Base-by-base conservation (phyloP, 2,797 vertebrate genomes). In the Sphaeramia orbicularis region DNA sequence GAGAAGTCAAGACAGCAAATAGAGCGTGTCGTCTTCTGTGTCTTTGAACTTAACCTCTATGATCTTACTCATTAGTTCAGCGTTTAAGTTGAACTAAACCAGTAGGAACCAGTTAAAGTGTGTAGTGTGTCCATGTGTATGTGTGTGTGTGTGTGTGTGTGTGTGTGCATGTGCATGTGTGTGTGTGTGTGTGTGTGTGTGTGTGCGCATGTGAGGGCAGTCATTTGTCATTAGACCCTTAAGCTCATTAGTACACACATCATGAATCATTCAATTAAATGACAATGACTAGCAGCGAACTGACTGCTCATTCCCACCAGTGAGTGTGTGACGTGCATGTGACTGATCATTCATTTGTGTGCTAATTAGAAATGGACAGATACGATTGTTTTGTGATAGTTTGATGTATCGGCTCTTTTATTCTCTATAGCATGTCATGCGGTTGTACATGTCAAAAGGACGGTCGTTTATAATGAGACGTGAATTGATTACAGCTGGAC, bases 191-290 rank as follows among this genome's bases (percentile, higher is more conserved):
- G 27, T 30, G 15, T 24, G 27, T n/a, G 1, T 14, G 14, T 7
- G 8, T 21, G 9, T 9, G 49, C 19, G 45, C 14, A 2, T 65
- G 61, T 37, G 11, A 16, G 18, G 19, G 48, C 44, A 77, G 63
- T 68, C 64, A 73, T 83, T 81, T 79, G 59, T 82, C 74, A 84
- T 74, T 71, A 71, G 70, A 64, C 58, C 61, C 51, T 81, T 72
- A 70, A 76, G 73, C 78, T 79, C 71, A 74, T 85, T 80, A 75
- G 52, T 69, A 67, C 14, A 2, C 60, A 76, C 6, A 2, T 64
- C 44, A 35, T 85, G 76, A 86, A 73, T 84, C 80, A 85, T 77
- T 86, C 61, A 79, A 82, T 86, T 80, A 81, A 69, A 77, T 51
- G 44, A 74, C 66, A 81, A 74, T 72, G 77, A 80, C 78, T 79